Base-by-base conservation (phyloP, 2,888 invertebrate genomes). In the Baccha elongata region DNA sequence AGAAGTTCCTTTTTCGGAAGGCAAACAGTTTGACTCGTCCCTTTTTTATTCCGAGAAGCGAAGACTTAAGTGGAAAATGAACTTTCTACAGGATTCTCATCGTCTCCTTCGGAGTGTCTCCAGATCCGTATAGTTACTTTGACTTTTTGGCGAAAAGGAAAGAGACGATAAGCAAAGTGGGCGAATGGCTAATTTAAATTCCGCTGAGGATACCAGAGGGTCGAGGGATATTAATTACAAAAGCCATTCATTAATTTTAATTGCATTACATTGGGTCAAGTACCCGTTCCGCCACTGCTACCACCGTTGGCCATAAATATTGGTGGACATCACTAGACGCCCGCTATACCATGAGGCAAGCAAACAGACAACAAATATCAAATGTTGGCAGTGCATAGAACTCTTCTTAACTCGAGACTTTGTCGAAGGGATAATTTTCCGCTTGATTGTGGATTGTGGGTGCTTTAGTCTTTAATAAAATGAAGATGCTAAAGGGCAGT, bases 171-270 rank as follows among this genome's bases (percentile, higher is more conserved):
- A 83, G 75, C 53, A 68, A 68, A 73, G 83, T 78, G 68, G 78
- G 78, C 72, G 67, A 74, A 71, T 69, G 84, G 85, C 85, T 86
- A 86, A 86, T 86, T 86, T 85, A 85, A 86, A 86, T 86, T 86
- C 86, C 85, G 46, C 40, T 64, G 81, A 75, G 84, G 75, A 84
- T 85, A 84, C 84, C 86, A 84, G 84, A 86, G 79, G 85, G 85
- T 86, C 86, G 85, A 86, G 79, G 84, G 85, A 87, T 87, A 87
- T 87, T 87, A 87, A 87, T 87, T 86, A 86, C 86, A 86, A 86
- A 86, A 86, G 86, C 86, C 86, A 87, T 87, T 87, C 87, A 87
- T 87, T 87, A 87, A 85, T 78, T 86, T 87, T 87, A 87, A 87
- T 87, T 87, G 86, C 86, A 86, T 86, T 86, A 86, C 85, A 85